These are phyloP conservation scores for Lethocerus indicus DNA, from an alignment of 1,140 invertebrate species.

Conservation along the genomic window DNA sequence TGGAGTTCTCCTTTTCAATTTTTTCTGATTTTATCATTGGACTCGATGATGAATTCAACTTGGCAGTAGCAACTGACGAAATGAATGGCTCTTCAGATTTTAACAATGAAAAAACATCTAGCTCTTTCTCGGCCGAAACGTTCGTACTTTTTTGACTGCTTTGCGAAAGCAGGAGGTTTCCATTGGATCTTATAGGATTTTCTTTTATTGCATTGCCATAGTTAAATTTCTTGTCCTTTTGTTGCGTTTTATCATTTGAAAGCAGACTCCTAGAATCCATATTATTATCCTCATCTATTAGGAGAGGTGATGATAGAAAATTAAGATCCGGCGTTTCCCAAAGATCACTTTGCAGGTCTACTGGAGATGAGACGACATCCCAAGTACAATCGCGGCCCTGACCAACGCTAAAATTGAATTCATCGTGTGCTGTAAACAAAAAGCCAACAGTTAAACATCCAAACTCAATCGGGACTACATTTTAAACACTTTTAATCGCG, in stretches of 20 bases:
- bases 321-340: conserved; percentile 1
- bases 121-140: too few species aligned
- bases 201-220: too few species aligned
- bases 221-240: too few species aligned
- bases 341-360: background rate
- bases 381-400: background rate
- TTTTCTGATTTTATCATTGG: too few species aligned
- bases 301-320: background rate
- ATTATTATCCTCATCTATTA: conserved; percentile 5
- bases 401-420: conserved; percentile 10
- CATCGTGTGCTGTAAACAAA: conserved; percentile 8
- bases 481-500: background rate
- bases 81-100: too few species aligned
- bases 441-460: background rate
- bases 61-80: background rate
- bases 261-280: too few species aligned
- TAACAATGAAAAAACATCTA: too few species aligned
- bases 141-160: too few species aligned
- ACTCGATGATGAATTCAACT: background rate
- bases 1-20: too few species aligned
- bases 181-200: too few species aligned
- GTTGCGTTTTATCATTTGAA: too few species aligned
- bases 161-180: conserved; percentile 2
- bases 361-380: background rate
- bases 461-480: background rate